Conservation (phyloP, 2,797 vertebrate genomes). For the Spinus olivaceus region DNA sequence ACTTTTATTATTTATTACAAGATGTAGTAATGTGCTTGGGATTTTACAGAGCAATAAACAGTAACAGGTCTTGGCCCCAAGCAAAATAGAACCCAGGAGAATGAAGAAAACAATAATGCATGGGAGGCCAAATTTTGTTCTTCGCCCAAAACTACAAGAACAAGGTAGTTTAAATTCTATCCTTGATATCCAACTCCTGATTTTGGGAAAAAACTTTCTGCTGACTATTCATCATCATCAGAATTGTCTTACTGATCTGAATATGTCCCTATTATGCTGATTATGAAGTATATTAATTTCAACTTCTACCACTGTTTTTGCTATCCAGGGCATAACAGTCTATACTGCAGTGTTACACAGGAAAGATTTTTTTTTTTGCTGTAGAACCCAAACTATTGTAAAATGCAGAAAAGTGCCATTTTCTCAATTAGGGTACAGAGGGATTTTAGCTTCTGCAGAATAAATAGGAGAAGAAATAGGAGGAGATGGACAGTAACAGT, state of each 20-base stretch:
- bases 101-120: not conserved
- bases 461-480: not conserved
- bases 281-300: not conserved
- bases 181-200: not conserved
- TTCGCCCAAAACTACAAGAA: not conserved
- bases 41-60: not conserved
- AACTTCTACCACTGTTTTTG: not conserved
- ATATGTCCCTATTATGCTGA: not conserved
- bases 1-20: constrained; percentile 3
- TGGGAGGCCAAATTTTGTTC: not conserved
- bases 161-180: not conserved
- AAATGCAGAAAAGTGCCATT: not conserved
- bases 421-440: not conserved
- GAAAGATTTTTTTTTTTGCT: not conserved
- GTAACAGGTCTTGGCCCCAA: not conserved
- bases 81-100: not conserved
- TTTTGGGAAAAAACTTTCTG: not conserved
- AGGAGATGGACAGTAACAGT: not conserved
- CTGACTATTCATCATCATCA: not conserved
- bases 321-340: not conserved
- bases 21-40: not conserved
- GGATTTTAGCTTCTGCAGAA: not conserved
- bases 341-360: not conserved
- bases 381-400: not conserved
- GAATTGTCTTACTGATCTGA: not conserved